Conservation (phyloP, 2,113 vertebrate genomes). For the Hippocampus comes region DNA sequence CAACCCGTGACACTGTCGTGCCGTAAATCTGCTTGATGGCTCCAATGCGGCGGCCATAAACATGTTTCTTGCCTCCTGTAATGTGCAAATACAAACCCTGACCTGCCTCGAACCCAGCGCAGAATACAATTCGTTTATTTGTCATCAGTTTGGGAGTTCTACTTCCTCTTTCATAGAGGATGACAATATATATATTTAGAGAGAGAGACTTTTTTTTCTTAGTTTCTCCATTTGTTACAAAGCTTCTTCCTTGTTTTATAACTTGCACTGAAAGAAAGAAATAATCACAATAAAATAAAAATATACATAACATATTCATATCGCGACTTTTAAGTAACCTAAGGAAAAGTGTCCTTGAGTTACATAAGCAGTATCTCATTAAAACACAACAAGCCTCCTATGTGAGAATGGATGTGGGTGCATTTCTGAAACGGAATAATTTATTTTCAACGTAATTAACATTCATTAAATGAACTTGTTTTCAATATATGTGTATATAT, state of each 20-base stretch:
- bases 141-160: neutral
- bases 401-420: neutral
- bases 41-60: slow-evolving; percentile 15
- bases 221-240: neutral
- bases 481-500: neutral
- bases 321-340: neutral
- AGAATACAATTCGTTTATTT: neutral
- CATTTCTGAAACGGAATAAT: neutral
- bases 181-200: no score
- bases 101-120: neutral
- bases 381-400: neutral
- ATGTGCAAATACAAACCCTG: neutral
- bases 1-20: slow-evolving; percentile 9
- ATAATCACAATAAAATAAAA: no score
- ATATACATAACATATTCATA: neutral
- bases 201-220: neutral
- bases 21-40: slow-evolving; percentile 35
- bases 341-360: neutral
- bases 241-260: neutral
- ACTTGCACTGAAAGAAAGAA: neutral
- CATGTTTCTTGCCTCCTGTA: neutral
- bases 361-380: neutral
- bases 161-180: neutral
- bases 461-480: neutral
- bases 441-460: neutral